Base-by-base conservation (phyloP, 2,113 vertebrate genomes). In the Montifringilla adamsi region DNA sequence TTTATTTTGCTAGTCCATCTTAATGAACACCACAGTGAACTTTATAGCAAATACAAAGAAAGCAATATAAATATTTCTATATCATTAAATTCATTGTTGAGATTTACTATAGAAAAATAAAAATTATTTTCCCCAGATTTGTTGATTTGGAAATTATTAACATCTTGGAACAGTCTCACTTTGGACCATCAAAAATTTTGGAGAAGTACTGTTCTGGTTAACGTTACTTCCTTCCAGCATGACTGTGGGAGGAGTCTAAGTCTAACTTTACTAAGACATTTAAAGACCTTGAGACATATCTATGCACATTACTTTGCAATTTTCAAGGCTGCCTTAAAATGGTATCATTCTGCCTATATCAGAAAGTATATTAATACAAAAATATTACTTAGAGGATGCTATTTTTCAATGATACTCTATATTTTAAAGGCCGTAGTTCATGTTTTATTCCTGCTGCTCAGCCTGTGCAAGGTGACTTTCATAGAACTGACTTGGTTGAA, bases 401-500 rank as follows among this genome's bases (percentile, higher is more conserved):
- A 72, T 68, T 94, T 89, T 84, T 37, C 41, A 67, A 15, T 47
- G 7, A 33, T 53, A 41, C 4, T 70, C 75, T 44, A 20, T 63
- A 41, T 75, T 75, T 78, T 64, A 68, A 87, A 76, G 41, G 10
- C 35, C 69, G 26, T 62, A 59, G 10, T 73, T 46, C 10, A 21
- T 52, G 43, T 59, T 66, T 77, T 77, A 63, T 60, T 77, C 26
- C 26, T 53, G 23, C 23, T 79, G 6, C 23, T 84, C 10, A 75
- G 7, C 4, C 69, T 73, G 0, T 53, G 31, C 33, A 87, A 92
- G 44, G 75, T 80, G 49, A 74, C 43, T 75, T 95, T 95, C 44
- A 86, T 24, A 83, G 83, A 76, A 37, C 56, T 94, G 78, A 72
- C 58, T 75, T 89, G 55, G 15, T 74, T 94, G 74, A 92, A 95